Evolutionary conservation across 2,113 vertebrate genomes (phyloP).

Genomic region (Trematomus loennbergii): DNA sequence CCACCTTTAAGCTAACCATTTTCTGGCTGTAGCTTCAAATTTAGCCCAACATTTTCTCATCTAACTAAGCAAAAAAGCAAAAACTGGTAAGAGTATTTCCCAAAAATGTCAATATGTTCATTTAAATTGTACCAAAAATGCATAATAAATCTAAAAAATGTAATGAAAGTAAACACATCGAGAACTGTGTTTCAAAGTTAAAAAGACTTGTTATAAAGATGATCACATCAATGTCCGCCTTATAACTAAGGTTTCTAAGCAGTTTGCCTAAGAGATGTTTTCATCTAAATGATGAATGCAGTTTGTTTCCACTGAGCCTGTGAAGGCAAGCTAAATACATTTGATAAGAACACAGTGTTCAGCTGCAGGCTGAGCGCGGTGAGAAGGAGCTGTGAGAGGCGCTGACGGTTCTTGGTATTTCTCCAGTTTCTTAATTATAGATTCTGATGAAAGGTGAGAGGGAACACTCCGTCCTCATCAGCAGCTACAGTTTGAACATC

Average conservation of each 20-base stretch:
- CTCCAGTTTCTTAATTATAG: constrained; percentile 31
- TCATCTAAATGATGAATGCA: constrained; percentile 15
- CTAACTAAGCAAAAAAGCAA: neutral
- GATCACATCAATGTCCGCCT: neutral
- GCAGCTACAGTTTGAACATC: neutral
- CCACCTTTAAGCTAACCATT: neutral
- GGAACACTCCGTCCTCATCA: constrained; percentile 29
- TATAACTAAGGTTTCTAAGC: constrained; percentile 1
- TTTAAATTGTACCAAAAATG: neutral
- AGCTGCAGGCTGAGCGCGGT: neutral
- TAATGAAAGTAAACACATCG: neutral
- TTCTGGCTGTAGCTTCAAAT: neutral
- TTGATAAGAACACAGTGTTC: constrained; percentile 36
- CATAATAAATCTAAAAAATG: neutral
- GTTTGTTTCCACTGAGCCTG: constrained; percentile 15
- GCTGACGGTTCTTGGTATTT: neutral
- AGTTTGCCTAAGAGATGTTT: constrained; percentile 28
- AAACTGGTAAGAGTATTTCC: neutral
- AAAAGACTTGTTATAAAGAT: neutral
- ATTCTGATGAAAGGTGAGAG: constrained; percentile 22
- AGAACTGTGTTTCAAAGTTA: too few species aligned
- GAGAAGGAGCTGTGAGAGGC: constrained; percentile 8
- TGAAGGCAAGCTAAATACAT: constrained; percentile 26
- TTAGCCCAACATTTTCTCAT: neutral
- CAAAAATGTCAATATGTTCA: neutral